Percentiles rank a stretch among this genome's conserved stretches.
Conservation (phyloP, 2,113 vertebrate genomes). For the Fulica atra region DNA sequence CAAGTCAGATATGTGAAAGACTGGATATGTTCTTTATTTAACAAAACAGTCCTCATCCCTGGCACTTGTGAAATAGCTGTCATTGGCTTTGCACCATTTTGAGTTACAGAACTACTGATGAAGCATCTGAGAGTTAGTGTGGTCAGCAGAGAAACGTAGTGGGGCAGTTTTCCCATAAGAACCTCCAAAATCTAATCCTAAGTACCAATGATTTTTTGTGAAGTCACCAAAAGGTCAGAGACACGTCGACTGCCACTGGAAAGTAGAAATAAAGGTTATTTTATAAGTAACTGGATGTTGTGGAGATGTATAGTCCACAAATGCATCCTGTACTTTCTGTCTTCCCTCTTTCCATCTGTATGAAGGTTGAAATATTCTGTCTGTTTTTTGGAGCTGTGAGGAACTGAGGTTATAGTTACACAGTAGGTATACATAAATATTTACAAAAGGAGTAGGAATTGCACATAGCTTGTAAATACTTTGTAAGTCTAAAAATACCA, state of each 20-base stretch:
- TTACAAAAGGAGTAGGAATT: neutral
- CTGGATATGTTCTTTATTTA: neutral
- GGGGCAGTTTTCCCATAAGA: neutral
- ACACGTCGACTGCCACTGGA: neutral
- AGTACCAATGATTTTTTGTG: neutral
- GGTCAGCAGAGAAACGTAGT: neutral
- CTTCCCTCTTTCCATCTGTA: neutral
- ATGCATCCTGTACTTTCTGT: neutral
- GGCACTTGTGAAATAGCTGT: neutral
- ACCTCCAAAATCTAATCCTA: neutral
- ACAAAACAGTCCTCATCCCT: neutral
- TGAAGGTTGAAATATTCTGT: neutral
- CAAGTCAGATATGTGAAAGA: neutral
- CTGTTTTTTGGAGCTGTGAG: neutral
- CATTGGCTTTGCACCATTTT: neutral
- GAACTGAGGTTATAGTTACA: neutral
- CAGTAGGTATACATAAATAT: neutral
- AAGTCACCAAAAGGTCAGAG: neutral
- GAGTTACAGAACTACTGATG: neutral
- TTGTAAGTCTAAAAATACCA: neutral
- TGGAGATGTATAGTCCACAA: neutral
- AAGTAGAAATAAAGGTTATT: neutral
- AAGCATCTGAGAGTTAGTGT: neutral
- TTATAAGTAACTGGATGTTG: neutral
- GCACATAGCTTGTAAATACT: neutral